Evolutionary conservation across 2,113 vertebrate species (phyloP), one percentile per base, ranked within the genome.

Genomic region (Epinephelus cyanopodus): DNA sequence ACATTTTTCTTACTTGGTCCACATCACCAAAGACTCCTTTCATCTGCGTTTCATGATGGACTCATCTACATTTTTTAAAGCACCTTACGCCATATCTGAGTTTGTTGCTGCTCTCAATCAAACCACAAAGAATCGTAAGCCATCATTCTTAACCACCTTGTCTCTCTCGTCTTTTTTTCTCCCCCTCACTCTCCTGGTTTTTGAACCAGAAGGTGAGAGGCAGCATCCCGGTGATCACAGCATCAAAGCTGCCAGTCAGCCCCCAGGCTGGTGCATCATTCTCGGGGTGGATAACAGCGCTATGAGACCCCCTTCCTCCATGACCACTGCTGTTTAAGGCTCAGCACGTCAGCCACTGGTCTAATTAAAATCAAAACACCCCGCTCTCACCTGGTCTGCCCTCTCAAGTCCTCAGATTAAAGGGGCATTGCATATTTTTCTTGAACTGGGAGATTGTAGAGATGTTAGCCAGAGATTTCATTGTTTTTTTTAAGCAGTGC

Each of bases 1-100:
- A 93, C 93, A 94, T 94, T 94, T 93, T 85, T 92, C 89, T 87
- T 93, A 33, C 92, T 90, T 90, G 87, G 91, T 91, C 90, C 90
- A 86, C 93, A 89, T 89, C 91, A 89, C 88, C 86, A 89, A 88
- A 90, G 87, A 88, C 74, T 83, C 60, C 71, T 90, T 85, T 92
- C 90, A 92, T 94, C 88, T 92, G 83, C 74, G 85, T 83, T 89
- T 93, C 89, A 87, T 88, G 86, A 90, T 93, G 92, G 93, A 90
- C 90, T 90, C 90, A 91, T 92, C 83, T 89, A 79, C 90, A 90
- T 92, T 76, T 88, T 90, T 87, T 81, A 86, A 90, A 91, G 86
- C 84, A 63, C 67, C 85, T 85, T 87, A 89, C 52, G 63, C 87
- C 83, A 87, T 82, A 86, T 86, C 69, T 64, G 65, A 81, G 87